Evolutionary conservation across 92 coral and sea anemone genomes (phyloP).

Genomic region (Montipora capitata): DNA sequence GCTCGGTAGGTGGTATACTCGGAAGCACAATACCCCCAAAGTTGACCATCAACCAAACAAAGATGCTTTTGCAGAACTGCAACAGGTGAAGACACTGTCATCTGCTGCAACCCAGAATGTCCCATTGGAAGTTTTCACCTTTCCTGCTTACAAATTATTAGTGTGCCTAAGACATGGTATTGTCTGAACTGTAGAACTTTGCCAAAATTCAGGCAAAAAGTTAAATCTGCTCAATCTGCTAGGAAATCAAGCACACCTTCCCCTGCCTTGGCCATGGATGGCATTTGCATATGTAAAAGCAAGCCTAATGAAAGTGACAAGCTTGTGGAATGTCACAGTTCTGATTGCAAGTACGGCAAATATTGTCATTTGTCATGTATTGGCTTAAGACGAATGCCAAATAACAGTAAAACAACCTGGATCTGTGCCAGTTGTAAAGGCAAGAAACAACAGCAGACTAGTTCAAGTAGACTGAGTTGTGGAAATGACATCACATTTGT

Average conservation of each 20-base stretch:
- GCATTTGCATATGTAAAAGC: slow-evolving; percentile 40
- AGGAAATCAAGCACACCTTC: slow-evolving; percentile 17
- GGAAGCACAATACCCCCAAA: not conserved
- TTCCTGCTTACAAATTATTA: slow-evolving; percentile 14
- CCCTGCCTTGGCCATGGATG: slow-evolving; percentile 26
- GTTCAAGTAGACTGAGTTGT: slow-evolving; percentile 15
- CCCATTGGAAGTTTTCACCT: not conserved
- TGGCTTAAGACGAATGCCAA: slow-evolving; percentile 46
- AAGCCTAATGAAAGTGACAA: slow-evolving; percentile 47
- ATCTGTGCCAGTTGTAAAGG: slow-evolving; percentile 33
- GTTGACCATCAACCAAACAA: not conserved
- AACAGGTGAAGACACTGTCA: slow-evolving; percentile 11
- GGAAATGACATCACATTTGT: slow-evolving; percentile 35
- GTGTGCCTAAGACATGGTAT: slow-evolving; percentile 17
- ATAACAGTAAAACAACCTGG: slow-evolving; percentile 43
- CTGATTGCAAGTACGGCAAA: slow-evolving; percentile 50
- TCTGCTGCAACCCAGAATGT: slow-evolving; percentile 12
- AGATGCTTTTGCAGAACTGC: slow-evolving; percentile 8
- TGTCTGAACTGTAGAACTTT: slow-evolving; percentile 36
- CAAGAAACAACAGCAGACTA: slow-evolving; percentile 27
- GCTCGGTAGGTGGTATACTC: not conserved
- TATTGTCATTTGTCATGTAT: slow-evolving; percentile 61
- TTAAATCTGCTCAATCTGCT: slow-evolving; percentile 18
- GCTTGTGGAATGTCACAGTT: slow-evolving; percentile 51
- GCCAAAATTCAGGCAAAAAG: slow-evolving; percentile 40